Conservation (phyloP, 2,113 vertebrate genomes). For the Bos indicus region DNA sequence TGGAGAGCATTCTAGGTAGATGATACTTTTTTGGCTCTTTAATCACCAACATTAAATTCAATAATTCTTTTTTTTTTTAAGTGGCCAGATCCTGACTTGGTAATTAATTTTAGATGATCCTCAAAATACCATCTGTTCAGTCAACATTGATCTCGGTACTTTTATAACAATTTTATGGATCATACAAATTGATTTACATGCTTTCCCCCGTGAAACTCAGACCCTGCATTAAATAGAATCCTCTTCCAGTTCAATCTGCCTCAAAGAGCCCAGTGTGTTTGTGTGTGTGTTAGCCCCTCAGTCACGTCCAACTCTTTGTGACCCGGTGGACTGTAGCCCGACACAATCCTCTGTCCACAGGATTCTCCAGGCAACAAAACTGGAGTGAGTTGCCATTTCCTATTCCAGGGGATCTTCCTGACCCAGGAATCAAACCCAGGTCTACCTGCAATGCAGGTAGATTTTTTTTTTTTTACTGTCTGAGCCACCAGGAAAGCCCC, state of each 20-base stretch:
- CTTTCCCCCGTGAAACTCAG: background rate
- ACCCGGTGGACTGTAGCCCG: fast-evolving
- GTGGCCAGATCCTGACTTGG: background rate
- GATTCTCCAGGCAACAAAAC: background rate
- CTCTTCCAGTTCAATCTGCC: background rate
- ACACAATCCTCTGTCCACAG: background rate
- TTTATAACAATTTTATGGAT: conserved; percentile 2
- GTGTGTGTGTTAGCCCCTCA: background rate
- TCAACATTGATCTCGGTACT: background rate
- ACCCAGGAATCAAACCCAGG: background rate
- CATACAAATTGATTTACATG: background rate
- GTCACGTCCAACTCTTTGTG: background rate
- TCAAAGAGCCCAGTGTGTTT: background rate
- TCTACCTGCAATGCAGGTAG: background rate
- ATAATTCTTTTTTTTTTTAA: background rate
- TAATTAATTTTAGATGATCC: background rate
- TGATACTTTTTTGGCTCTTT: background rate
- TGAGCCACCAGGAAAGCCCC: background rate
- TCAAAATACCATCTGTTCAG: background rate
- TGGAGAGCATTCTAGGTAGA: background rate
- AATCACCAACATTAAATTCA: background rate
- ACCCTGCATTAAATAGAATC: background rate
- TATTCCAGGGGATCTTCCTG: background rate
- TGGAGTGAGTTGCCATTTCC: background rate
- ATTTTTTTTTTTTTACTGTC: background rate